Base-by-base conservation (phyloP, 2,113 vertebrate species). In the Chaetura pelagica region DNA sequence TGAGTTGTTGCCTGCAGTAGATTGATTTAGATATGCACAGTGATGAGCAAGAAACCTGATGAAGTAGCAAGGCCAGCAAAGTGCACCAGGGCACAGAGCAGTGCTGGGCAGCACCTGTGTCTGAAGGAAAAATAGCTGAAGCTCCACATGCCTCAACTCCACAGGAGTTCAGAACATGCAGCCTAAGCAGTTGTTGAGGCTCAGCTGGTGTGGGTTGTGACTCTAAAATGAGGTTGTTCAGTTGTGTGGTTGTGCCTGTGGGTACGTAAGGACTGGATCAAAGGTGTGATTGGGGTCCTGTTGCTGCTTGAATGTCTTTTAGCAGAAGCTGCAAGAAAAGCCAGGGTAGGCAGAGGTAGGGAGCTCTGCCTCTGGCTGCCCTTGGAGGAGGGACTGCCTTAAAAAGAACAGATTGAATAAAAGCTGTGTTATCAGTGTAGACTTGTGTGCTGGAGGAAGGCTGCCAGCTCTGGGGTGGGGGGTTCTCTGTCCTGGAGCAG, bases 61-160 rank as follows among this genome's bases (percentile, higher is more conserved):
- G 18, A 29, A 35, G 61, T 38, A 48, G 42, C 1, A 1, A 61
- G 19, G 38, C 16, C 52, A 61, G 44, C 9, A 17, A 69, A 78
- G 30, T 24, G 4, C 15, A n/a, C 15, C 18, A 29, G 29, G 49
- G 73, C 57, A 42, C 11, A 11, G 8, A 64, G 24, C 18, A 6
- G 6, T 11, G 30, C 6, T 32, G 27, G 4, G 10, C 40, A 42
- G 40, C 5, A 42, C 14, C 40, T 9, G 0, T 2, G 13, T 12
- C 3, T 29, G 68, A 44, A 34, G 48, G 55, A n/a, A 64, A 90
- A 93, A 22, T 0, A 57, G 17, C 32, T 77, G 7, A 44, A 62
- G 22, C 27, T 68, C 12, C 57, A 57, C 24, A 2, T 29, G 77
- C 32, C 59, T 62, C 42, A 35, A 5, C 67, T 46, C 29, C 55